Evolutionary conservation across 2,888 invertebrate species (phyloP).

Genomic region (Yponomeuta sedellus): DNA sequence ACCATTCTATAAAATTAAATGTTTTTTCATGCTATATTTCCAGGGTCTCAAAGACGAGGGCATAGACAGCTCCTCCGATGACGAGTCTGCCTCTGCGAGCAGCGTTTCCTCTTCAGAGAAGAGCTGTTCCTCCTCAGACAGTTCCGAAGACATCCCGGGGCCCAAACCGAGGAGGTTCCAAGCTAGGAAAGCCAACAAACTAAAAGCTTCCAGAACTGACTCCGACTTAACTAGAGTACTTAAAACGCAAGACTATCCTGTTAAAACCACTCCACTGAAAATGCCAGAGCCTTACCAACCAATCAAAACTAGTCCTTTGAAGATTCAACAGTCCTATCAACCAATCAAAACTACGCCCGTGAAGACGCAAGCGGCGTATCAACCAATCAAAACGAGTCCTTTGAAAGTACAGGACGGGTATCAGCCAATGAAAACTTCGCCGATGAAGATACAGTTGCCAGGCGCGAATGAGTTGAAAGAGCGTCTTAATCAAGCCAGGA

Average conservation of each 20-base stretch:
- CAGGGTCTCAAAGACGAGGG: constrained; percentile 74
- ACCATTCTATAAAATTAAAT: too few species aligned
- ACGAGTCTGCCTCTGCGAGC: constrained; percentile 61
- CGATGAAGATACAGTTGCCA: constrained; percentile 35
- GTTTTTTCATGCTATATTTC: constrained; percentile 20
- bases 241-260: background rate
- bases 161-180: constrained; percentile 54
- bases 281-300: background rate
- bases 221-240: constrained; percentile 53
- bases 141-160: constrained; percentile 59
- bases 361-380: background rate
- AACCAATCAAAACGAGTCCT: background rate
- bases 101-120: constrained; percentile 68
- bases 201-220: constrained; percentile 64
- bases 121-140: constrained; percentile 67
- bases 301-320: background rate
- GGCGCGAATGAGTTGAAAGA: constrained; percentile 45
- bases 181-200: constrained; percentile 54
- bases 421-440: constrained; percentile 2
- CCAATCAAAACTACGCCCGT: background rate
- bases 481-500: constrained; percentile 50
- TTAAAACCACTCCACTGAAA: constrained; percentile 5
- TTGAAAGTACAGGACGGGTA: constrained; percentile 7
- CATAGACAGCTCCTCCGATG: constrained; percentile 72
- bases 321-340: background rate